Evolutionary conservation across 1,140 invertebrate species (phyloP), one percentile per base, ranked within the genome.

Genomic region (Akabosia matsudoensis): DNA sequence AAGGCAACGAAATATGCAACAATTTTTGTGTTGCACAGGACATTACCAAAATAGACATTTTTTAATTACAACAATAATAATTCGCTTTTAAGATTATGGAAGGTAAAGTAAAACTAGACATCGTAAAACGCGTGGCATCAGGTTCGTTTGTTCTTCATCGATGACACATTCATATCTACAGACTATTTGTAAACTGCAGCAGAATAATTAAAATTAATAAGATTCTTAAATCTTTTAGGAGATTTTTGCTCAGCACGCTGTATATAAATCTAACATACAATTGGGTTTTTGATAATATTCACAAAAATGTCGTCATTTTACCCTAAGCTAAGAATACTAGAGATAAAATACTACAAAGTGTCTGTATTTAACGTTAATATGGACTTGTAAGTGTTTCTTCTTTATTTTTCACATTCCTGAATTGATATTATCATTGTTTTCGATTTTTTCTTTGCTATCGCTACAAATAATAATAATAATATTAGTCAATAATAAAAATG

Each of bases 401-500:
- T n/a, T n/a, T n/a, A n/a, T n/a, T n/a, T n/a, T n/a, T n/a, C n/a
- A n/a, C n/a, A n/a, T n/a, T n/a, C n/a, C n/a, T n/a, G n/a, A n/a
- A n/a, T n/a, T n/a, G n/a, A n/a, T n/a, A n/a, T n/a, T n/a, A n/a
- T n/a, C n/a, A n/a, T n/a, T n/a, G n/a, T n/a, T n/a, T n/a, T n/a
- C n/a, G n/a, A n/a, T n/a, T n/a, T 30, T 28, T 30, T 67, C 14
- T 28, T 67, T 67, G 3, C 30, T 67, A 67, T 67, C 37, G 37
- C 37, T 45, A 45, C 7, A 18, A 45, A 45, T 45, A 45, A 45
- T 45, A 45, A 45, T 7, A 45, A 45, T 45, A 45, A 45, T 45
- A 45, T 45, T 45, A 45, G 37, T 45, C 18, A 45, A 67, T 67
- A 67, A 67, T 67, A 67, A 67, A 67, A 67, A 67, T 31, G 61